These are phyloP conservation scores for Tor tambroides DNA, from an alignment of 2,113 vertebrate species.

Conservation along the genomic window DNA sequence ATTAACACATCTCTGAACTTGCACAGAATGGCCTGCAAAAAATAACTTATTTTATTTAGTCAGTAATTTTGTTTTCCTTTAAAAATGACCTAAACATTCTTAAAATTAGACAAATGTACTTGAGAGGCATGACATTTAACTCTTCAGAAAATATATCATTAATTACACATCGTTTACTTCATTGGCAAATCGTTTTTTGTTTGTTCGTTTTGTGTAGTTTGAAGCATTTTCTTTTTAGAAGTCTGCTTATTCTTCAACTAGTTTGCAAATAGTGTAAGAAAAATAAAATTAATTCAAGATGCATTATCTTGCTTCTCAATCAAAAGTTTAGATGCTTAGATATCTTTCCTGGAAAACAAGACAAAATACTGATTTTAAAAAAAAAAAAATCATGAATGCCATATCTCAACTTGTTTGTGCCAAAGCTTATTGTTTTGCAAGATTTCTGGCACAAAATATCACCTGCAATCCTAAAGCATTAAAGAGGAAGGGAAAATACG, in stretches of 20 bases:
- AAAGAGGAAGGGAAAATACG: not conserved
- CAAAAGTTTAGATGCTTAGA: not conserved
- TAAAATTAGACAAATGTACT: not conserved
- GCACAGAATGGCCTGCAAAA: not conserved
- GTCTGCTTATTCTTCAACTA: too few species aligned
- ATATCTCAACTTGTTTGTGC: not conserved
- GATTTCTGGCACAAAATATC: not conserved
- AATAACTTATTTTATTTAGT: not conserved
- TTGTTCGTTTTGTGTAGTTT: too few species aligned
- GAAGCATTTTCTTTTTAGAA: too few species aligned
- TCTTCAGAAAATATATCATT: too few species aligned
- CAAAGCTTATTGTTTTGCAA: not conserved
- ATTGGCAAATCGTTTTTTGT: too few species aligned
- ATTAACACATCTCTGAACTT: not conserved
- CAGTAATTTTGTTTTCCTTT: not conserved
- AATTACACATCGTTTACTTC: too few species aligned
- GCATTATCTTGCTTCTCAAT: not conserved
- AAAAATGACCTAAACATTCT: not conserved
- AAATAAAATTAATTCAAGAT: too few species aligned
- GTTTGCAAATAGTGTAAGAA: too few species aligned
- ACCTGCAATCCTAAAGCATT: constrained; percentile 5
- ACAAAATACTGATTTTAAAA: not conserved
- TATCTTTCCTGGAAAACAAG: not conserved
- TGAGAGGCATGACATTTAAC: too few species aligned
- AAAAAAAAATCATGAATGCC: not conserved